Evolutionary conservation across 2,113 vertebrate genomes (phyloP).

Genomic region (Bombycilla garrulus): DNA sequence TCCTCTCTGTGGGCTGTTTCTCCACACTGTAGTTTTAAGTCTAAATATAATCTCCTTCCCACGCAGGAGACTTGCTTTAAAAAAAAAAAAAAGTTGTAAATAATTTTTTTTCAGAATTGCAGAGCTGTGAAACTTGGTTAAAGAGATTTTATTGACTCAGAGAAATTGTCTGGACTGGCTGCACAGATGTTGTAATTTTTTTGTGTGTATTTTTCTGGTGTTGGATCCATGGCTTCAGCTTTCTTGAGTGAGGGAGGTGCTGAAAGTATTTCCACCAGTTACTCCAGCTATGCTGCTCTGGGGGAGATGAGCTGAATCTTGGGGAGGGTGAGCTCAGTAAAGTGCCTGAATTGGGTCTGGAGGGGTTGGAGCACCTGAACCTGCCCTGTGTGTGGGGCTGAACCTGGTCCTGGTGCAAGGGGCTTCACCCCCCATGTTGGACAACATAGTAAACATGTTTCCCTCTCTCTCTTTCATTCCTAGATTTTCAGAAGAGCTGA

Average conservation of each 20-base stretch:
- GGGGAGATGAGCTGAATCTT: neutral
- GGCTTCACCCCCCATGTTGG: neutral
- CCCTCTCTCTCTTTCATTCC: conserved; percentile 54
- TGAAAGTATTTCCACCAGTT: neutral
- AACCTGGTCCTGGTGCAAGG: accelerated
- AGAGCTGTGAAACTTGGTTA: neutral
- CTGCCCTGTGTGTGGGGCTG: neutral
- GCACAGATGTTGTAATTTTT: neutral
- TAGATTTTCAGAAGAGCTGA: conserved; percentile 82
- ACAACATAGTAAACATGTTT: neutral
- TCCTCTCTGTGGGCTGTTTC: neutral
- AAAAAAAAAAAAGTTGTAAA: neutral
- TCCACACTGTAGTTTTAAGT: neutral
- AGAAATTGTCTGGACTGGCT: neutral
- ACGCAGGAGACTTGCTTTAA: neutral
- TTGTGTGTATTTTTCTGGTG: neutral
- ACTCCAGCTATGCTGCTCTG: neutral
- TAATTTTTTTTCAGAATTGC: neutral
- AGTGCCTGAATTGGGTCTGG: neutral
- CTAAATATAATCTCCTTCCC: conserved; percentile 44
- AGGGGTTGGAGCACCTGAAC: neutral
- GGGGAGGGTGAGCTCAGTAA: neutral
- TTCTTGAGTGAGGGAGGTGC: neutral
- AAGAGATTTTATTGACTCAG: neutral
- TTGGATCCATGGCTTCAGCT: neutral